Evolutionary conservation across 2,797 vertebrate species (phyloP), one percentile per base, ranked within the genome.

Genomic region (Trichosurus vulpecula): DNA sequence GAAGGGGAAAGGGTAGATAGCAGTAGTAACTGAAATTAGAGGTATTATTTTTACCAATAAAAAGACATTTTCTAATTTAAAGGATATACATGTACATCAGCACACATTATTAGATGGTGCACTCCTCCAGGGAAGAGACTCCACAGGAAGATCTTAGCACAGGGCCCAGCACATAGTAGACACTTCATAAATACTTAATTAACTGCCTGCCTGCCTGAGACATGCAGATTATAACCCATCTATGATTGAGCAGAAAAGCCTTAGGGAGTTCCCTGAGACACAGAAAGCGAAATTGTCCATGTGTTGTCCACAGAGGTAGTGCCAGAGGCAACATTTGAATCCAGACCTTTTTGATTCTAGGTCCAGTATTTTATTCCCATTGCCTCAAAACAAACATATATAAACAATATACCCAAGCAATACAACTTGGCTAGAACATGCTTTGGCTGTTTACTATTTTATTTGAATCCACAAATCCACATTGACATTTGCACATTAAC

Each of bases 361-460:
- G 19, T 74, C n/a, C n/a, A 41, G 41, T 41, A 74, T 2, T 74
- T 74, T 74, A 74, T 41, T 74, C 6, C 25, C 19, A 51, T 16
- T 3, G 16, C 19, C n/a, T 47, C 41, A 47, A 47, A 87, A 87
- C 22, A 47, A 51, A 87, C 9, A 1, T 25, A 81, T 0, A 51
- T 3, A 14, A 9, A 41, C 0, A 54, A 92, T 19, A 93, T 19
- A 51, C 27, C 2, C 22, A 11, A 8, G 41, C 74, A 87, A 51
- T 51, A 47, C 25, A 22, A 87, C 41, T 74, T 41, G 22, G 22
- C 9, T 25, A 47, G 22, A 52, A 66, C 87, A 90, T 41, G 29
- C 81, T 96, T 90, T 92, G 94, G 58, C 35, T 94, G 90, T 90
- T 90, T 93, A 51, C 53, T 93, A 54, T 58, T n/a, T 91, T 90